Conservation (phyloP, 2,888 invertebrate genomes). For the Oscheius sp. region DNA sequence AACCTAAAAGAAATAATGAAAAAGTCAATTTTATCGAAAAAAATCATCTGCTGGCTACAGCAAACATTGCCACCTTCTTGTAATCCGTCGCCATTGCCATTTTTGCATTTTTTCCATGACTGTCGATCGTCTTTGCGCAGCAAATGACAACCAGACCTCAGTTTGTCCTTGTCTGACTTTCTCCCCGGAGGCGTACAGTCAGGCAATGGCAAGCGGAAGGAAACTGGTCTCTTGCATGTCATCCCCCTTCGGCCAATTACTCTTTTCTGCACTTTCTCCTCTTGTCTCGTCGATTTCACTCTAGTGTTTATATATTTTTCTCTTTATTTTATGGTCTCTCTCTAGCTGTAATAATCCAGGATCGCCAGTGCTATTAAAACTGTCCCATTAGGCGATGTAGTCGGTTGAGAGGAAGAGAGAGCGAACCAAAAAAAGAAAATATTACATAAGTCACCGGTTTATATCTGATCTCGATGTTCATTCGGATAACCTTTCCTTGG, state of each 20-base stretch:
- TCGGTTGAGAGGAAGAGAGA: not conserved
- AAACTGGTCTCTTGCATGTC: slow-evolving; percentile 31
- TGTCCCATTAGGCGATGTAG: not conserved
- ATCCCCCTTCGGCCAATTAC: slow-evolving; percentile 18
- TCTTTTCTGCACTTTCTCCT: slow-evolving; percentile 3
- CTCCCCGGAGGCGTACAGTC: not conserved
- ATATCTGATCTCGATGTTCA: too few relatives aligned
- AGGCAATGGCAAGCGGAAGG: not conserved
- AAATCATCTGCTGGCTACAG: too few relatives aligned
- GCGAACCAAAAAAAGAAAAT: not conserved
- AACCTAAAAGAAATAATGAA: too few relatives aligned
- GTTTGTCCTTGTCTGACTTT: not conserved
- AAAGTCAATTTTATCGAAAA: too few relatives aligned
- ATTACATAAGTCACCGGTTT: not conserved
- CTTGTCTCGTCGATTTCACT: too few relatives aligned
- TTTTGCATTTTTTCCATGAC: too few relatives aligned
- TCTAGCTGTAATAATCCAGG: slow-evolving; percentile 6
- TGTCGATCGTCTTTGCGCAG: too few relatives aligned
- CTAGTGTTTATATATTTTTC: too few relatives aligned
- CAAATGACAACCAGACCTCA: too few relatives aligned
- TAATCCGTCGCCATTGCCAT: too few relatives aligned
- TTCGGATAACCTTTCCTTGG: too few relatives aligned
- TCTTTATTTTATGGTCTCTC: not conserved
- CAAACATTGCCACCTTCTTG: too few relatives aligned
- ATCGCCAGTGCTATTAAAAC: slow-evolving; percentile 13